Base-by-base conservation (phyloP, 2,113 vertebrate species). In the Oryzias curvinotus region DNA sequence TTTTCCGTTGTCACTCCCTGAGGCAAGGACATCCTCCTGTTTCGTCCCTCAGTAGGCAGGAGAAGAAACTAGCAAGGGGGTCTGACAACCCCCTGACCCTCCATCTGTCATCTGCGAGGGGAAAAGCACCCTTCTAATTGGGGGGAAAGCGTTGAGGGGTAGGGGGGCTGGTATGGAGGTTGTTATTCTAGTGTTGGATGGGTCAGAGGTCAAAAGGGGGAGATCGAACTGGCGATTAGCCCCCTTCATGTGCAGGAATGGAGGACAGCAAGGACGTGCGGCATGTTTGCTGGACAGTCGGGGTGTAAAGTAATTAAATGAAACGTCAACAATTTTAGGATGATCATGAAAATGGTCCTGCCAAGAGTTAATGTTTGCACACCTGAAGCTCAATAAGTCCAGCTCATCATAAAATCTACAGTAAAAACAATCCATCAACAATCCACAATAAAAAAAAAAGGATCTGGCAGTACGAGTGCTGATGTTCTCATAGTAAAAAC, bases 81-180 rank as follows among this genome's bases (percentile, higher is more conserved):
- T 88, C 84, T 45, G 73, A 77, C 80, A 85, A 78, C 84, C 83
- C 56, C 42, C 68, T 83, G 84, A 89, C 87, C 87, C 75, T 82
- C 84, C 84, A 89, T 91, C 88, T 88, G 90, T 91, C 88, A 91
- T 87, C 76, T 76, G 77, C 62, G 28, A 75, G 71, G 68, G 74
- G 75, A 82, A 86, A 87, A 83, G 85, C 84, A 69, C 83, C 75
- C 79, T 77, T 73, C 85, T 89, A 89, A 91, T 90, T 89, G 78
- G 79, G 54, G 73, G 75, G 58, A 28, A 64, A 68, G 72, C 58
- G 21, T 72, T 14, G 52, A 70, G 85, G 82, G 71, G 68, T 65
- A 56, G 75, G 68, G 72, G 71, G 65, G 68, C 65, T 53, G 86
- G 80, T 78, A 62, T 77, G 72, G 81, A 81, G 67, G 82, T 84